A percentile compares a stretch with the other conserved stretches of the same genome.
Evolutionary conservation across 2,113 vertebrate genomes (phyloP).

Genomic region (Cnemophilus loriae): DNA sequence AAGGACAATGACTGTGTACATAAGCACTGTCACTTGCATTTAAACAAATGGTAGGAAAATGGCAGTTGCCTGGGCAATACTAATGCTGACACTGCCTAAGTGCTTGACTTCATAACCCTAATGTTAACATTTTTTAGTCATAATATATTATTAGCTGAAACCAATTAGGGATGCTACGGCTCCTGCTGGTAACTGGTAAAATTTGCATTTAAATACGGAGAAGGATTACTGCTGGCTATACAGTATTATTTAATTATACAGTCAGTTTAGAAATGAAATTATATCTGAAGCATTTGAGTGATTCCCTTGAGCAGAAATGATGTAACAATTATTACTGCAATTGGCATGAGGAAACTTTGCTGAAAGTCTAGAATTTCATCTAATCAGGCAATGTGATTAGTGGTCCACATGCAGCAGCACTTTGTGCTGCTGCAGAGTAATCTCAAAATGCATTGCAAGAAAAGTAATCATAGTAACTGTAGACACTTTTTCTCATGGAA

Average conservation of each 20-base stretch:
- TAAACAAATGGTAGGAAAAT: not conserved
- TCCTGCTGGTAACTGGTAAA: not conserved
- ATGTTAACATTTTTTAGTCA: not conserved
- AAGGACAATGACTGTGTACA: not conserved
- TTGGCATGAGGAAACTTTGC: conserved; percentile 18
- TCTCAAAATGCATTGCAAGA: conserved; percentile 4
- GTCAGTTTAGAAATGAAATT: conserved; percentile 43
- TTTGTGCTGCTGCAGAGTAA: not conserved
- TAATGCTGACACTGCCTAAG: not conserved
- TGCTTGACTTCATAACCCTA: not conserved
- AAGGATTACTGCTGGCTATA: conserved; percentile 16
- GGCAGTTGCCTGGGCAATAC: not conserved
- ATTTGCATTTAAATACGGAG: conserved; percentile 36
- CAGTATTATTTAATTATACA: conserved; percentile 51
- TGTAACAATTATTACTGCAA: conserved; percentile 28
- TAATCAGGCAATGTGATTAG: conserved; percentile 46
- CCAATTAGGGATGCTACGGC: not conserved
- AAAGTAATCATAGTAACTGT: not conserved
- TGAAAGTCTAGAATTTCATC: conserved; percentile 43
- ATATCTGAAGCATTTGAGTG: conserved; percentile 17
- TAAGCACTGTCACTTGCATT: not conserved
- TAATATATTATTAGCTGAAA: not conserved
- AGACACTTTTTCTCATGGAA: not conserved
- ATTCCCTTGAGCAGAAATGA: conserved; percentile 36
- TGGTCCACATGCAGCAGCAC: not conserved